phyloP scores from a whole-genome alignment of 2,797 vertebrate species.

The Lerista edwardsae region DNA sequence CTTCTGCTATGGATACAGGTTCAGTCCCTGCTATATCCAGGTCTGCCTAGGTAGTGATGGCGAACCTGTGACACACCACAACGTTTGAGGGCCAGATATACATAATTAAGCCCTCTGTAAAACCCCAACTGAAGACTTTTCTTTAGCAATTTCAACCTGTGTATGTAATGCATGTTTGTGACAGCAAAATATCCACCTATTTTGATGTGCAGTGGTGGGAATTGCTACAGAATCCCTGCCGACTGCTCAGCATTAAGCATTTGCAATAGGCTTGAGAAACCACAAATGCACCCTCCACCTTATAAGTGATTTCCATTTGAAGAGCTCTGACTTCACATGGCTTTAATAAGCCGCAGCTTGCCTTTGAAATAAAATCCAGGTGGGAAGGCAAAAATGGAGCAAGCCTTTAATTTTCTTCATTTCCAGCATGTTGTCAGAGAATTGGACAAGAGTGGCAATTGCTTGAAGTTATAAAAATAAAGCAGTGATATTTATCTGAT shows the following conservation, averaged over 20 bases:
- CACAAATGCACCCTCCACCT: not conserved
- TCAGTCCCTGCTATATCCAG: too few relatives aligned
- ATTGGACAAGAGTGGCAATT: slow-evolving; percentile 3
- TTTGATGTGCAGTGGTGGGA: not conserved
- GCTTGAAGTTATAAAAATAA: slow-evolving; percentile 28
- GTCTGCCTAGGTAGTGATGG: too few relatives aligned
- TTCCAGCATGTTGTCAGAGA: not conserved
- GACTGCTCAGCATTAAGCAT: not conserved
- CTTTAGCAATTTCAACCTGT: not conserved
- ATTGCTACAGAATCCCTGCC: not conserved
- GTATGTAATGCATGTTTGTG: not conserved
- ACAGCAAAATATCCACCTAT: not conserved
- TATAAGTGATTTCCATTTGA: slow-evolving; percentile 31
- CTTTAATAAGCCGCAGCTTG: slow-evolving; percentile 23
- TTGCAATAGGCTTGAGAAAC: not conserved
- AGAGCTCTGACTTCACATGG: not conserved
- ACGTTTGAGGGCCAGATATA: not conserved
- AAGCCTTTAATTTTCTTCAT: slow-evolving; percentile 31
- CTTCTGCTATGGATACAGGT: too few relatives aligned
- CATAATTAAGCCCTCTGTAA: not conserved
- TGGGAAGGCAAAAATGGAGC: slow-evolving; percentile 3
- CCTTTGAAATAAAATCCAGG: slow-evolving; percentile 50
- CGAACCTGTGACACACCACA: too few relatives aligned
- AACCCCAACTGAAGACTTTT: not conserved
- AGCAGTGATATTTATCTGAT: not conserved